A percentile compares a stretch with the other conserved stretches of the same genome.
Conservation (phyloP, 2,113 vertebrate genomes). For the Lipophrys pholis region DNA sequence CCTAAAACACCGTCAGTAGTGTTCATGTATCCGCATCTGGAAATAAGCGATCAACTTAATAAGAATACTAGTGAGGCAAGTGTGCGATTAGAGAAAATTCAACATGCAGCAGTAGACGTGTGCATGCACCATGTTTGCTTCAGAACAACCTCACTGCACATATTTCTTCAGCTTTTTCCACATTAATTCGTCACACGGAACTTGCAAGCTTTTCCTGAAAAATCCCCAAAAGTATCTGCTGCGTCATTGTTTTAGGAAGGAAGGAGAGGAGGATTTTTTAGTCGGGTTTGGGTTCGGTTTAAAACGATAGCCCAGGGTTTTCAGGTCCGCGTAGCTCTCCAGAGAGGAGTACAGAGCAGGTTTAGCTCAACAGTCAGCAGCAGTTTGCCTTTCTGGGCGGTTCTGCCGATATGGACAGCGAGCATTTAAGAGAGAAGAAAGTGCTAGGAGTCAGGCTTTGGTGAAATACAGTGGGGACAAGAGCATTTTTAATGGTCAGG, state of each 20-base stretch:
- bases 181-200: neutral
- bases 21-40: no score
- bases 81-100: no score
- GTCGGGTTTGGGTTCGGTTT: conserved; percentile 9
- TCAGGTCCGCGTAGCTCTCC: conserved; percentile 33
- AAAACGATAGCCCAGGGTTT: conserved; percentile 29
- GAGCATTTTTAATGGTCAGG: neutral
- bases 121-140: no score
- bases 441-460: neutral
- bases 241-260: conserved; percentile 17
- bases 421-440: conserved; percentile 28
- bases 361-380: neutral
- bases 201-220: neutral
- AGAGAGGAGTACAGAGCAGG: conserved; percentile 38
- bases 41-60: no score
- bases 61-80: no score
- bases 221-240: neutral
- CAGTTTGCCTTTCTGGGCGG: neutral
- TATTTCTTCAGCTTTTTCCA: neutral
- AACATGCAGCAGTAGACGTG: no score
- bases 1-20: neutral
- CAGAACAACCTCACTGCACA: no score
- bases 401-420: conserved; percentile 34
- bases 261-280: conserved; percentile 4
- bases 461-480: conserved; percentile 19